These are phyloP conservation scores for Aegithalos caudatus DNA, from an alignment of 2,113 vertebrate species.

Conservation along the genomic window DNA sequence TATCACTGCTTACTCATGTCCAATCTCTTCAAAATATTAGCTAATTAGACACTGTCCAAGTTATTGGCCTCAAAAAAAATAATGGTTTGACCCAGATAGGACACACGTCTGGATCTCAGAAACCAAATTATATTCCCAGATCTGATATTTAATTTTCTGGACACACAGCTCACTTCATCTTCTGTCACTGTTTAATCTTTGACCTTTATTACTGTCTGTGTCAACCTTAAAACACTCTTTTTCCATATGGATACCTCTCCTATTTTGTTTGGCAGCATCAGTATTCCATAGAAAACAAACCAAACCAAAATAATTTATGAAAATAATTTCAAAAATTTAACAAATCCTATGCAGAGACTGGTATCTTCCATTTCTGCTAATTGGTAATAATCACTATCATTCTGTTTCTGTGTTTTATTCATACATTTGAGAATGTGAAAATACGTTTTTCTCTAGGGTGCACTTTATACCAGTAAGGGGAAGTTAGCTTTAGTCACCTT, in stretches of 20 bases:
- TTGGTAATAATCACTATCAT: not conserved
- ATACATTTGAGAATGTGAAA: not conserved
- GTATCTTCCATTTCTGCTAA: not conserved
- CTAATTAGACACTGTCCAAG: not conserved
- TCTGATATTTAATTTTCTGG: not conserved
- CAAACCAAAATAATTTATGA: not conserved
- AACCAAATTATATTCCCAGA: not conserved
- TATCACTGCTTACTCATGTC: not conserved
- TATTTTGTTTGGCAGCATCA: not conserved
- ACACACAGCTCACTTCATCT: not conserved
- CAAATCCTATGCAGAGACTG: not conserved
- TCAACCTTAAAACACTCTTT: not conserved
- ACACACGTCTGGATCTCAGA: not conserved
- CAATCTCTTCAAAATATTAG: not conserved
- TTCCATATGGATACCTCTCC: not conserved
- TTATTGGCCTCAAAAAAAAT: not conserved
- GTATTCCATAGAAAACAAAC: not conserved
- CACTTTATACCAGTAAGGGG: not conserved
- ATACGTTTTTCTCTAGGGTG: not conserved
- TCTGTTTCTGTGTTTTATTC: not conserved
- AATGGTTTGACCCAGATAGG: not conserved
- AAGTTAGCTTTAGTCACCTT: not conserved
- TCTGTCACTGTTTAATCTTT: not conserved
- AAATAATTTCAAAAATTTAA: not conserved
- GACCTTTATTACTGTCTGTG: not conserved